phyloP scores from a whole-genome alignment of 2,797 vertebrate species.

The Prionace glauca region DNA sequence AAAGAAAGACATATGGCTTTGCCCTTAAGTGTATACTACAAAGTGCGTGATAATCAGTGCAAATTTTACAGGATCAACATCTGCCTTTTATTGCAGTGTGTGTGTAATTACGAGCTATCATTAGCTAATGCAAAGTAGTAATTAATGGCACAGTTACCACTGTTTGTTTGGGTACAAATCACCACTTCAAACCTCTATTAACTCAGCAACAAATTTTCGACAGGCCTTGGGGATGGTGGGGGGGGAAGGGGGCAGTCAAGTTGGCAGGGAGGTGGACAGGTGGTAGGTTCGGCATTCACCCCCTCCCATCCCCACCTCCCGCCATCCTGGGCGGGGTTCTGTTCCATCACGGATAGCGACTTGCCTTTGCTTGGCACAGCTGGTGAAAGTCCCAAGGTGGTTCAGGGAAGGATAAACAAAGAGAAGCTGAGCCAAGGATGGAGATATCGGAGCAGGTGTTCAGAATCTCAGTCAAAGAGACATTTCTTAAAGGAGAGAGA shows the following conservation, averaged over 20 bases:
- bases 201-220: not conserved
- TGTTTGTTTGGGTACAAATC: constrained; percentile 15
- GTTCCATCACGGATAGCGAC: not conserved
- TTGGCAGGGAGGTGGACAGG: no score
- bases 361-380: not conserved
- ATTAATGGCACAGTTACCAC: constrained; percentile 26
- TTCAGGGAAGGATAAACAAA: not conserved
- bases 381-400: not conserved
- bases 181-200: not conserved
- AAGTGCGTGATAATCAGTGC: constrained; percentile 17
- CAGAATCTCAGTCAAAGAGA: no score
- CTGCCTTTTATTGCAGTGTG: constrained; percentile 26
- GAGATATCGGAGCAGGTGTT: no score
- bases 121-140: constrained; percentile 31
- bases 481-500: no score
- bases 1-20: not conserved
- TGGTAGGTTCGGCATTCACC: no score
- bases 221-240: not conserved
- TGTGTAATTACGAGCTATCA: constrained; percentile 8
- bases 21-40: not conserved
- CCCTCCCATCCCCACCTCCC: no score
- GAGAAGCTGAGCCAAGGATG: not conserved
- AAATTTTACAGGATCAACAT: constrained; percentile 26
- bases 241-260: no score
- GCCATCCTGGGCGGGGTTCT: not conserved